Evolutionary conservation across 2,797 vertebrate genomes (phyloP).

Genomic region (Spinus olivaceus): DNA sequence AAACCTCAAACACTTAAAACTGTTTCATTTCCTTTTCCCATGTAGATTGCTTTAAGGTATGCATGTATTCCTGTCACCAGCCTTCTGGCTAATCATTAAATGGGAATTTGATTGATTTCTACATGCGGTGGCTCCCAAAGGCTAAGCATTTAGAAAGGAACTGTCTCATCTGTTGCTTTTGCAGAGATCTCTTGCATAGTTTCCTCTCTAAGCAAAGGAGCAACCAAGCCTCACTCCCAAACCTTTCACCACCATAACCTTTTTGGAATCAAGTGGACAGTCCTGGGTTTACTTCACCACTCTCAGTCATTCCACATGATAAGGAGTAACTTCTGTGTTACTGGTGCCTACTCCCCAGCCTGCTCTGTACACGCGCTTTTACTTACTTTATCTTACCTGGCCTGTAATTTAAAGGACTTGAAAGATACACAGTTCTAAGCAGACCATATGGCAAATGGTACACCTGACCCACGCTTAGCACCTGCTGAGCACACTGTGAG

Average conservation of each 20-base stretch:
- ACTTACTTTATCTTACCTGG: conserved; percentile 69
- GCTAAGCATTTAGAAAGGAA: background rate
- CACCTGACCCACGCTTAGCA: conserved; percentile 83
- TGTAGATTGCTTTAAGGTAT: background rate
- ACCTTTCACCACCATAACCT: background rate
- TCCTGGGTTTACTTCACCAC: background rate
- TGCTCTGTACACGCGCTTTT: background rate
- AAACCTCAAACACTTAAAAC: background rate
- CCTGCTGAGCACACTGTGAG: conserved; percentile 77
- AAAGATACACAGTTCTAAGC: conserved; percentile 44
- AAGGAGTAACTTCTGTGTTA: background rate
- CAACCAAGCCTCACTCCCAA: background rate
- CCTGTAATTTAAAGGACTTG: conserved; percentile 60
- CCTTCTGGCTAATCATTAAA: background rate
- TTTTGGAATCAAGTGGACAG: background rate
- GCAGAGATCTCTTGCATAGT: background rate
- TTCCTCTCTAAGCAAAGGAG: background rate
- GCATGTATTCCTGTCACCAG: background rate
- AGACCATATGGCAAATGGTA: conserved; percentile 72
- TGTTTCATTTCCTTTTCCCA: background rate
- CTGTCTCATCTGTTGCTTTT: background rate
- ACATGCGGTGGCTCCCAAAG: background rate
- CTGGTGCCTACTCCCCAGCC: background rate
- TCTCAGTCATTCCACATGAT: background rate
- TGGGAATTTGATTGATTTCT: background rate